Conservation (phyloP, 2,797 vertebrate genomes). For the Dicrostonyx torquatus region DNA sequence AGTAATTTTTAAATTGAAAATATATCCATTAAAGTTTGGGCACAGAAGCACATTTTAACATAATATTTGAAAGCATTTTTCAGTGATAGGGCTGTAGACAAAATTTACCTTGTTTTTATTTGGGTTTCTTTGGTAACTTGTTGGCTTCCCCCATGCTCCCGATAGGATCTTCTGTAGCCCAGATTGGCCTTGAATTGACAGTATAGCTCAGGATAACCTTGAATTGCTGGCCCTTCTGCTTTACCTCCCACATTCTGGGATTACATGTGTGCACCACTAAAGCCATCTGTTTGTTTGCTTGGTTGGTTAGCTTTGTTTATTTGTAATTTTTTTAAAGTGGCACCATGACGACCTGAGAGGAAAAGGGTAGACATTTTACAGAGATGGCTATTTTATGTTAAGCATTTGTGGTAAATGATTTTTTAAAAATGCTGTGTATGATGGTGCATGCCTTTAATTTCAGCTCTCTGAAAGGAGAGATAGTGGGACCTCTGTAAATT, state of each 20-base stretch:
- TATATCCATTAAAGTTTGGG: not conserved
- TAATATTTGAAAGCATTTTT: not conserved
- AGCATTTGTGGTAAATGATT: not conserved
- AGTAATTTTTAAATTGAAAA: not conserved
- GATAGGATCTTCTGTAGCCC: not conserved
- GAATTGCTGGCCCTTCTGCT: not conserved
- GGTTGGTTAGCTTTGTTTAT: not conserved
- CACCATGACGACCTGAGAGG: not conserved
- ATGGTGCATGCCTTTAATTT: not conserved
- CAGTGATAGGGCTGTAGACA: not conserved
- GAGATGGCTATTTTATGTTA: constrained; percentile 17
- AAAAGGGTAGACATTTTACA: not conserved
- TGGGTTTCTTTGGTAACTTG: not conserved
- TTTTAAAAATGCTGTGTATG: not conserved
- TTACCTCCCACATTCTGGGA: not conserved
- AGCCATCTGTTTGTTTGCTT: not conserved
- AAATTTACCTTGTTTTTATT: constrained; percentile 39
- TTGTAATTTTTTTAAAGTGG: not conserved
- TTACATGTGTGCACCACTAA: not conserved
- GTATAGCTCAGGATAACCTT: not conserved
- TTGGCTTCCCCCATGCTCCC: not conserved
- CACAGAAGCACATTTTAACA: constrained; percentile 16
- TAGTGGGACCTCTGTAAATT: not conserved
- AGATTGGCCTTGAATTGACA: not conserved
- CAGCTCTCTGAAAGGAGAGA: not conserved